A percentile compares a stretch with the other conserved stretches of the same genome.
Evolutionary conservation across 2,888 invertebrate genomes (phyloP).

Genomic region (Thera britannica): DNA sequence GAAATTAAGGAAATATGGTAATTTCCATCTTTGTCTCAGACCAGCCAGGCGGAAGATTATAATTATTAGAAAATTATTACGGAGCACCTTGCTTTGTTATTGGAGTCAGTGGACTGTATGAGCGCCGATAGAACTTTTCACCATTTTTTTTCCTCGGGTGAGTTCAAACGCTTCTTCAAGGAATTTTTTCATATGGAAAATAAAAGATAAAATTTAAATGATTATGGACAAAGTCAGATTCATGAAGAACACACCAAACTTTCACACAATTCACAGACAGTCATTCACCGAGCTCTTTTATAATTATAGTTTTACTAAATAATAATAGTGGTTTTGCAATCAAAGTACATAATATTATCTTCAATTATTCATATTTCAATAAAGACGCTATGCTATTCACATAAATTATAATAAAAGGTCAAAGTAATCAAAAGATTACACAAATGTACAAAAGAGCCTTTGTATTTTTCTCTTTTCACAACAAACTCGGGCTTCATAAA

Average conservation of each 20-base stretch:
- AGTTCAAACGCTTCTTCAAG: slow-evolving; percentile 13
- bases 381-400: too few species aligned
- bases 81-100: slow-evolving; percentile 64
- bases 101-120: slow-evolving; percentile 52
- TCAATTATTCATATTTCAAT: too few species aligned
- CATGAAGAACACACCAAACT: too few species aligned
- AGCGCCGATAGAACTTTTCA: slow-evolving; percentile 55
- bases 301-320: too few species aligned
- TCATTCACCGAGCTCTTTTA: too few species aligned
- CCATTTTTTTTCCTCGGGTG: slow-evolving; percentile 47
- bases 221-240: not conserved
- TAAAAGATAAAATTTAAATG: not conserved
- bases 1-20: slow-evolving; percentile 81
- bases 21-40: slow-evolving; percentile 75
- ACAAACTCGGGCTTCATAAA: slow-evolving; percentile 20
- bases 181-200: slow-evolving; percentile 2
- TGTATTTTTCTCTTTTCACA: slow-evolving; percentile 7
- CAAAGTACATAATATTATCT: too few species aligned
- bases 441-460: slow-evolving; percentile 4
- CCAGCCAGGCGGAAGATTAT: slow-evolving; percentile 80
- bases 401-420: too few species aligned
- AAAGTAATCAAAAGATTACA: not conserved
- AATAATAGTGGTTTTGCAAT: too few species aligned
- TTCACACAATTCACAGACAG: too few species aligned
- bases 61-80: slow-evolving; percentile 77